phyloP scores from a whole-genome alignment of 2,113 vertebrate genomes.

The Ceratotherium simum region DNA sequence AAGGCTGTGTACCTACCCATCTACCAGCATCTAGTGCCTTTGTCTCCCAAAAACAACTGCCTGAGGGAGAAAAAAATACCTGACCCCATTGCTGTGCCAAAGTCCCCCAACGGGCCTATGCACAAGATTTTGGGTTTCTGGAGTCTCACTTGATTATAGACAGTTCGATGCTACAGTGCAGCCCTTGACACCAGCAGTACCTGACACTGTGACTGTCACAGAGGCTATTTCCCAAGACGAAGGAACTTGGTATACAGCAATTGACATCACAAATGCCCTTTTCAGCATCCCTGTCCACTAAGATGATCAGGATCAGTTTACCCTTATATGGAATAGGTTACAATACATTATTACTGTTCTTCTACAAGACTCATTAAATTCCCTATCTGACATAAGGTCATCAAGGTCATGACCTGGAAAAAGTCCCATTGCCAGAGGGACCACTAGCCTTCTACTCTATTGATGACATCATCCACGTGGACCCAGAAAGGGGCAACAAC shows the following conservation, averaged over 20 bases:
- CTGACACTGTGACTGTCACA: background rate
- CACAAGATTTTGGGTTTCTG: background rate
- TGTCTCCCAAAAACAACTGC: background rate
- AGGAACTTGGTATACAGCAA: background rate
- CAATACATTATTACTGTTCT: background rate
- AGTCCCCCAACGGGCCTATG: background rate
- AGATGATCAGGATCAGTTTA: background rate
- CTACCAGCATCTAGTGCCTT: background rate
- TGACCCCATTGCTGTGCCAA: background rate
- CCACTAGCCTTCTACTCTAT: background rate
- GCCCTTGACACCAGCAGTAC: background rate
- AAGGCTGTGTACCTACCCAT: background rate
- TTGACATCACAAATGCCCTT: background rate
- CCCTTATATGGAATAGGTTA: background rate
- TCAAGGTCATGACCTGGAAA: background rate
- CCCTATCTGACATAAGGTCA: background rate
- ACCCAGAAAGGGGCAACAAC: background rate
- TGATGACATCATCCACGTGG: background rate
- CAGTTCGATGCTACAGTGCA: background rate
- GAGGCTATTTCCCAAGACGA: background rate
- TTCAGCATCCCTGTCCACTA: background rate
- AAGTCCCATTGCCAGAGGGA: background rate
- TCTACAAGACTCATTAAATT: background rate
- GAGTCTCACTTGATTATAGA: background rate
- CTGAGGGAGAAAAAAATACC: background rate